Base-by-base conservation (phyloP, 2,888 invertebrate species). In the Drepanosiphum platanoidis region DNA sequence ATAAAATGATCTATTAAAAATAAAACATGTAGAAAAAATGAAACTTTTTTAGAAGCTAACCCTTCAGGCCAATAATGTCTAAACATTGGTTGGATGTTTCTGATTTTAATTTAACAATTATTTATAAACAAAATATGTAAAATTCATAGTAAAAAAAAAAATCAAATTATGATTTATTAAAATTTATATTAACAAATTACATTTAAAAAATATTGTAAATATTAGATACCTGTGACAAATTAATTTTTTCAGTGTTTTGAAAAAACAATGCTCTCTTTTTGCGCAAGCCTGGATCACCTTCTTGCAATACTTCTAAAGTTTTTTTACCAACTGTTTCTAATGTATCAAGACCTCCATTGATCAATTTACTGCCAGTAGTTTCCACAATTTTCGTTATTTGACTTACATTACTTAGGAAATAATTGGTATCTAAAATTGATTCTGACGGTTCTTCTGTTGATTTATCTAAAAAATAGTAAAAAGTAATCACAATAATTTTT, bases 291-390 rank as follows among this genome's bases (percentile, higher is more conserved):
- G 97, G 97, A 90, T 97, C 97, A 42, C 96, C 96, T 86, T 97
- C 97, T 89, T 97, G 96, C 1, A 97, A 90, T 0, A 96, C 96
- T 89, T 96, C 95, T 94, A 97, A 96, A 0, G 97, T 98, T 89
- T 97, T 97, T 89, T 97, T 97, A 11, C 98, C 98, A 87, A 98
- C 95, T 0, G 95, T 94, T 90, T 98, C 98, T 74, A 98, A 90
- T 0, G 97, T 97, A 89, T 96, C 97, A 36, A 96, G 90, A 32
- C 96, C 95, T 0, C 95, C 95, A 27, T 93, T 92, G 87, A 96
- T 92, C 0, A 96, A 95, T 91, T 93, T 94, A 77, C 92, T 92
- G 2, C 94, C 92, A 72, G 94, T 94, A 15, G 90, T 91, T 89
- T 94, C 94, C 68, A 94, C 94, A 88, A 94, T 91, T 89, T 93